Percentiles rank a stretch among this genome's conserved stretches.
Evolutionary conservation across 2,888 invertebrate species (phyloP).

Genomic region (Bunonema sp.): DNA sequence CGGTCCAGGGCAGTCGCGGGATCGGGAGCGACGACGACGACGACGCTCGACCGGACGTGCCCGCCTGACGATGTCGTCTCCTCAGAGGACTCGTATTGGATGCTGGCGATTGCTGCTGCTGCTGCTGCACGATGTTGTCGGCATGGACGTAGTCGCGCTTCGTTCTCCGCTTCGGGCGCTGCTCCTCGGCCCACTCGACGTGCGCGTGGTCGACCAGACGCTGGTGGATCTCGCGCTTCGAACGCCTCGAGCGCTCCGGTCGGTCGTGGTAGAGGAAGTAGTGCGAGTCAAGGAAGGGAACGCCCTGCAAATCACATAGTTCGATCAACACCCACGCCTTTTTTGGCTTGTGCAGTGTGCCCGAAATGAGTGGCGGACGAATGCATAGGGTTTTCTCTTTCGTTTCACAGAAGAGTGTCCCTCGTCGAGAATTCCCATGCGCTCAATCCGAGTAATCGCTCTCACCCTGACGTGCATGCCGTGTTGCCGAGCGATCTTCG

Average conservation of each 20-base stretch:
- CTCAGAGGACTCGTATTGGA: background rate
- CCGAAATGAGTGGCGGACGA: background rate
- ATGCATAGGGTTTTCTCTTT: background rate
- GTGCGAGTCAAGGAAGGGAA: constrained; percentile 35
- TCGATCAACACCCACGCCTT: background rate
- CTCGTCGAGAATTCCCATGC: background rate
- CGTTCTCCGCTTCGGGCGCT: constrained; percentile 19
- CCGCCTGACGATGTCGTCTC: no score
- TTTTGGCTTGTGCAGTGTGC: background rate
- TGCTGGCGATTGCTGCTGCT: background rate
- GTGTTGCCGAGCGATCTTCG: constrained; percentile 28
- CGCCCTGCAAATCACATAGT: constrained; percentile 14
- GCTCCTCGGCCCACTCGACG: constrained; percentile 23
- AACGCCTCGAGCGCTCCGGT: constrained; percentile 12
- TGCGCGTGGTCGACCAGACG: constrained; percentile 18
- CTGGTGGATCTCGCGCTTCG: constrained; percentile 21
- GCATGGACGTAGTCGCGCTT: constrained; percentile 30
- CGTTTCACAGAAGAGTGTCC: background rate
- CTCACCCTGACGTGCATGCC: constrained; percentile 32
- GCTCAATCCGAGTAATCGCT: background rate
- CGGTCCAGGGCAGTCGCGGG: constrained; percentile 38
- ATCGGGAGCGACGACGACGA: constrained; percentile 4
- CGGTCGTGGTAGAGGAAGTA: constrained; percentile 36
- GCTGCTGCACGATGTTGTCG: constrained; percentile 6
- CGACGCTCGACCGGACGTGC: background rate